Evolutionary conservation across 2,888 invertebrate species (phyloP), one percentile per base, ranked within the genome.

Genomic region (Tipula unca): DNA sequence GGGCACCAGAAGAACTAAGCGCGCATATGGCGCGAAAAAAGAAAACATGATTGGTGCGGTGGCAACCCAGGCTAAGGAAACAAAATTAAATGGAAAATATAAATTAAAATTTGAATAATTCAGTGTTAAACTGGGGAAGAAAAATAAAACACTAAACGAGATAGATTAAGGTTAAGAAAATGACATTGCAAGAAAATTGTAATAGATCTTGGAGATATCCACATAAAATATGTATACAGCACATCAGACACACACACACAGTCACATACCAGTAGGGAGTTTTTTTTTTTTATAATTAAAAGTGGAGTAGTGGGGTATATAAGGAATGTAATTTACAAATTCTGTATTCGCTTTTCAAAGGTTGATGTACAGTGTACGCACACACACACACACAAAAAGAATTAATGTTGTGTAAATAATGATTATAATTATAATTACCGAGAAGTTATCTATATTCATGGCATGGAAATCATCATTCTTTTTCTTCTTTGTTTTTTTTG

Each of bases 91-190:
- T 69, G 69, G 8, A 69, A 69, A 69, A 69, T 69, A 69, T 69
- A 69, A 69, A 69, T 69, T 69, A 69, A 69, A 69, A 69, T 69
- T 69, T 69, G 69, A 69, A 69, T 69, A 69, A 69, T 69, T 69
- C 69, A 69, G 69, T 69, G 69, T 69, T 69, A 69, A 69, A 25
- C 25, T 69, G 69, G 69, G 69, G 10, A 32, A 32, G 32, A 32
- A 32, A 32, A 32, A 25, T 10, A 8, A 25, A 69, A 25, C 25
- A 69, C 25, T 69, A 69, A 69, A 69, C 69, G 69, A 69, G 69
- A 69, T 69, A 69, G 69, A 69, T 69, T 69, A 69, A 69, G 69
- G 69, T 69, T 69, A 69, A 69, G 69, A 69, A 69, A 69, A 69
- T 69, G 69, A 69, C 69, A 69, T 8, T 69, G 69, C 69, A 69